Conservation (phyloP, 2,113 vertebrate species). For the Tonatia bakeri region DNA sequence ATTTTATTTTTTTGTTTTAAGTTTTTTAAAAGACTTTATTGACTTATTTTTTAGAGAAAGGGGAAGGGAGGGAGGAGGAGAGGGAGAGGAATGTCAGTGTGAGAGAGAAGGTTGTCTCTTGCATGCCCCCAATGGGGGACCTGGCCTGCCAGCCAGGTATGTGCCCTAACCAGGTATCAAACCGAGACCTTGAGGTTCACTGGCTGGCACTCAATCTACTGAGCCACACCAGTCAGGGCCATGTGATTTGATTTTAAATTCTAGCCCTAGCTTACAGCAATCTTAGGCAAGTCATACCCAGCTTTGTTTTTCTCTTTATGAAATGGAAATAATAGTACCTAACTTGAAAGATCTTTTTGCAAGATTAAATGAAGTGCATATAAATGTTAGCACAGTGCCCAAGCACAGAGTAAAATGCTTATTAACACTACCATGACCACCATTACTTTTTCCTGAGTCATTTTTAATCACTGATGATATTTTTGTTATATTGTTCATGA, state of each 20-base stretch:
- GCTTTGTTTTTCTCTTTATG: not conserved
- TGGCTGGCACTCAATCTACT: too few relatives aligned
- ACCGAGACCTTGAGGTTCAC: too few relatives aligned
- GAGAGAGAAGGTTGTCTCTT: too few relatives aligned
- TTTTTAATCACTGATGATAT: not conserved
- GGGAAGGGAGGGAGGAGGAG: too few relatives aligned
- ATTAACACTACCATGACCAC: not conserved
- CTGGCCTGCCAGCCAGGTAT: too few relatives aligned
- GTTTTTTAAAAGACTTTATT: too few relatives aligned
- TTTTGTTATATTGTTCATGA: not conserved
- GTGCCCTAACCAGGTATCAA: too few relatives aligned
- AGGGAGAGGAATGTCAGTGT: too few relatives aligned
- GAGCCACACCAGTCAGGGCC: too few relatives aligned
- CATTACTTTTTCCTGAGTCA: not conserved
- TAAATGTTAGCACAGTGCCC: not conserved
- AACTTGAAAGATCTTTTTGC: not conserved
- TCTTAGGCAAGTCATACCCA: not conserved
- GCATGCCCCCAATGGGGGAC: too few relatives aligned
- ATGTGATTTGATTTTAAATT: not conserved
- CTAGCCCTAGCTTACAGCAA: not conserved
- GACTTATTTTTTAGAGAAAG: too few relatives aligned
- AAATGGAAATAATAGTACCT: not conserved
- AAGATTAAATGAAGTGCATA: not conserved
- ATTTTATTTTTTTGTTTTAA: not conserved
- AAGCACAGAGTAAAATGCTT: not conserved